Percentiles rank a stretch among this genome's conserved stretches.
Conservation (phyloP, 2,797 vertebrate species). For the Rhinoraja longicauda region DNA sequence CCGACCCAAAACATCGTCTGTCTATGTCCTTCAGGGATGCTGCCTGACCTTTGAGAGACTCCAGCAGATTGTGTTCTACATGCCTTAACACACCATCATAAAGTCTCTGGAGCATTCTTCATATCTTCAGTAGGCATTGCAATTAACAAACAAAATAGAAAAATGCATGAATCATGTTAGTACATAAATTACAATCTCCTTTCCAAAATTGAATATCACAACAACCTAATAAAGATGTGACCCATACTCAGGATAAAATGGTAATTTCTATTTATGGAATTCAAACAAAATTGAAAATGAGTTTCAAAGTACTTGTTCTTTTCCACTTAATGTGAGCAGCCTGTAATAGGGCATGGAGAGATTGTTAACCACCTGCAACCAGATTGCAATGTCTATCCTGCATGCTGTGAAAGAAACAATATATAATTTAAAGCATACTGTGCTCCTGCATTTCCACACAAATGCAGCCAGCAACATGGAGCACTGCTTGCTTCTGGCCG, state of each 20-base stretch:
- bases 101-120: background rate
- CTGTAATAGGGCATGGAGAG: conserved; percentile 1
- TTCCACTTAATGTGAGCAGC: background rate
- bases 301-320: background rate
- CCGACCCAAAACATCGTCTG: too few species aligned
- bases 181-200: background rate
- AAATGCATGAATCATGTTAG: background rate
- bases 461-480: conserved; percentile 21
- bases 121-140: background rate
- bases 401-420: conserved; percentile 19
- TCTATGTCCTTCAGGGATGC: too few species aligned
- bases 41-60: too few species aligned
- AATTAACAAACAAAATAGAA: background rate
- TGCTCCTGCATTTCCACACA: conserved; percentile 23
- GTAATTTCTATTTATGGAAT: conserved; percentile 17
- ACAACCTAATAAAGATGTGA: background rate
- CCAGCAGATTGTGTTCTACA: too few species aligned
- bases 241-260: background rate
- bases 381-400: conserved; percentile 27
- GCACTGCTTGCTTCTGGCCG: conserved; percentile 14
- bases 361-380: background rate
- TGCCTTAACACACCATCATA: background rate
- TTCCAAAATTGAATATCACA: background rate
- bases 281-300: background rate
- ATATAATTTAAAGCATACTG: conserved; percentile 32